Base-by-base conservation (phyloP, 2,888 invertebrate genomes). In the Agrochola circellaris region DNA sequence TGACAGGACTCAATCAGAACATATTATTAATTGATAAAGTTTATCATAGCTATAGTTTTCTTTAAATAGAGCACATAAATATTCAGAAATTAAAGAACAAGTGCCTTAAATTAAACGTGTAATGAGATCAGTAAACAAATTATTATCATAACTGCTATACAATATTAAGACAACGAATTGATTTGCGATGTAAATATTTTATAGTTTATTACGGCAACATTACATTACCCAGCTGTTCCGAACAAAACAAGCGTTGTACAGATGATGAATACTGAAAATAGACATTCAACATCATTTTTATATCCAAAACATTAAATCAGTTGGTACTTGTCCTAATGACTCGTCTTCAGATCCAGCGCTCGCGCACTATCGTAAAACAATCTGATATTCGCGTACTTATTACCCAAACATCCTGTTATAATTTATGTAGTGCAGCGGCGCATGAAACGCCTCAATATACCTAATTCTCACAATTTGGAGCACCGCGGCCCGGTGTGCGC, bases 331-430 rank as follows among this genome's bases (percentile, higher is more conserved):
- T 71, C 64, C 74, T 85, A 88, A 86, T 77, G 75, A 81, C 60
- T 77, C 83, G 80, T 83, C 87, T 79, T 77, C 34, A 71, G 77
- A 82, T 80, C 79, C 60, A 58, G 42, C 73, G 65, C 74, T 69
- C 42, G 69, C 34, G 87, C 64, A 70, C 62, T 81, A 86, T 81
- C 85, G 79, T 85, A 79, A 86, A 91, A 91, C 90, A 90, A 90
- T 91, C 89, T 90, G 89, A 91, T 91, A 91, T 91, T 91, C 91
- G 61, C 60, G 86, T 87, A 91, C 87, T 91, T 92, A 92, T 95
- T 93, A 93, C 92, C 91, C 91, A 95, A 95, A 96, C 96, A 95
- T 96, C 95, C 95, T 93, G 91, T 87, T 89, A 90, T 91, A 92
- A 93, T 91, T 90, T 92, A 92, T 91, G 85, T 86, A 89, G 90